phyloP scores from a whole-genome alignment of 2,888 invertebrate species.

The Eurytoma californica region DNA sequence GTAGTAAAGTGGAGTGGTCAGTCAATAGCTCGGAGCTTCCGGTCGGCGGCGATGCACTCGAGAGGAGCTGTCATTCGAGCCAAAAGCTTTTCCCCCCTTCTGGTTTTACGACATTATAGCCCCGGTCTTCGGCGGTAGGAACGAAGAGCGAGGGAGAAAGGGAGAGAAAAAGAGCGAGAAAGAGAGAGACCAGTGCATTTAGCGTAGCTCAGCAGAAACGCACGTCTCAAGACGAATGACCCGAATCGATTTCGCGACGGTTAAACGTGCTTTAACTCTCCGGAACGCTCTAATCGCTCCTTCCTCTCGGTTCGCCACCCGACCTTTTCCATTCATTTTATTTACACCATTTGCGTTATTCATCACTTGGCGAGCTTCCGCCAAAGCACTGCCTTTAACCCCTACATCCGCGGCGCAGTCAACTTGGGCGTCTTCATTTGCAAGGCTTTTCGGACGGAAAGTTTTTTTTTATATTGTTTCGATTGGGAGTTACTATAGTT shows the following conservation, averaged over 20 bases:
- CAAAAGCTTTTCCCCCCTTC: slow-evolving; percentile 65
- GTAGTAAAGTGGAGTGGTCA: slow-evolving; percentile 70
- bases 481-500: too few relatives aligned
- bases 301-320: not conserved
- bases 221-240: slow-evolving; percentile 43
- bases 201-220: slow-evolving; percentile 50
- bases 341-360: too few relatives aligned
- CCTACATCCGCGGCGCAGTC: too few relatives aligned
- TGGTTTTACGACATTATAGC: slow-evolving; percentile 70
- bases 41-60: slow-evolving; percentile 67
- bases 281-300: slow-evolving; percentile 16
- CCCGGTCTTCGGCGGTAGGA: slow-evolving; percentile 6
- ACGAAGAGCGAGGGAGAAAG: too few relatives aligned
- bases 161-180: too few relatives aligned
- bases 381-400: too few relatives aligned
- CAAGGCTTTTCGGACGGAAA: too few relatives aligned
- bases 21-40: slow-evolving; percentile 72
- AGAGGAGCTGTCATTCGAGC: slow-evolving; percentile 71
- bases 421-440: too few relatives aligned
- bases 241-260: slow-evolving; percentile 15
- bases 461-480: too few relatives aligned
- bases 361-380: too few relatives aligned
- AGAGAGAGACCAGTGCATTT: slow-evolving; percentile 43
- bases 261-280: slow-evolving; percentile 25
- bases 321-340: too few relatives aligned